Evolutionary conservation across 2,113 vertebrate species (phyloP).

Genomic region (Petromus typicus): DNA sequence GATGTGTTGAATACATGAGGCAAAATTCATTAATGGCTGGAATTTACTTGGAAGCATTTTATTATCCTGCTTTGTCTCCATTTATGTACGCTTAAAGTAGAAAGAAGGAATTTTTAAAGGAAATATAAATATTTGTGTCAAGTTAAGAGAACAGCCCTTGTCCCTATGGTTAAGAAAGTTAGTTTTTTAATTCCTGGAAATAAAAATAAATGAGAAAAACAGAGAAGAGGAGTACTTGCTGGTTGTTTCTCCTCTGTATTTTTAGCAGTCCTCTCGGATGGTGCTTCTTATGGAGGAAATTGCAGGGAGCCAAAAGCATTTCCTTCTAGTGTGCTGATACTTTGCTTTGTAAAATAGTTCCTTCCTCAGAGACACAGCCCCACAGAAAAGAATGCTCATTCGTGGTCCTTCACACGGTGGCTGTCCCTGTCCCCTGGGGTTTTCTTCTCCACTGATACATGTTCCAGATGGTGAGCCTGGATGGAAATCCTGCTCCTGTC

Average conservation of each 20-base stretch:
- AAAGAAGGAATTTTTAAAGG: background rate
- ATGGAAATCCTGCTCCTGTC: no score
- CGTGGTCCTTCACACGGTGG: background rate
- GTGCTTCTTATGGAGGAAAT: conserved; percentile 16
- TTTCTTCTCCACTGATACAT: background rate
- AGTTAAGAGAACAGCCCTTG: background rate
- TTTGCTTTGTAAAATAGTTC: background rate
- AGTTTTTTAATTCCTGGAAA: background rate
- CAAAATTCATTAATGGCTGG: background rate
- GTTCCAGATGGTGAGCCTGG: background rate
- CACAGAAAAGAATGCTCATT: background rate
- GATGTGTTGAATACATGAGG: background rate
- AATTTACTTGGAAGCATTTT: background rate
- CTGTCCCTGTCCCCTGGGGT: background rate
- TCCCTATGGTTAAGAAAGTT: background rate
- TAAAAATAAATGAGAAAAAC: background rate
- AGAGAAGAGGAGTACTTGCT: background rate
- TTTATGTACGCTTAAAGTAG: background rate
- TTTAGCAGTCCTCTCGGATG: background rate
- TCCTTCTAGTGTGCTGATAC: conserved; percentile 4
- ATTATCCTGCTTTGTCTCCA: background rate
- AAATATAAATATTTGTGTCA: background rate
- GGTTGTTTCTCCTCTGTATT: background rate
- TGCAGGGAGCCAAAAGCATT: background rate
- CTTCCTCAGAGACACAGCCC: background rate